Conservation (phyloP, 2,888 invertebrate species). For the Luffia ferchaultella region DNA sequence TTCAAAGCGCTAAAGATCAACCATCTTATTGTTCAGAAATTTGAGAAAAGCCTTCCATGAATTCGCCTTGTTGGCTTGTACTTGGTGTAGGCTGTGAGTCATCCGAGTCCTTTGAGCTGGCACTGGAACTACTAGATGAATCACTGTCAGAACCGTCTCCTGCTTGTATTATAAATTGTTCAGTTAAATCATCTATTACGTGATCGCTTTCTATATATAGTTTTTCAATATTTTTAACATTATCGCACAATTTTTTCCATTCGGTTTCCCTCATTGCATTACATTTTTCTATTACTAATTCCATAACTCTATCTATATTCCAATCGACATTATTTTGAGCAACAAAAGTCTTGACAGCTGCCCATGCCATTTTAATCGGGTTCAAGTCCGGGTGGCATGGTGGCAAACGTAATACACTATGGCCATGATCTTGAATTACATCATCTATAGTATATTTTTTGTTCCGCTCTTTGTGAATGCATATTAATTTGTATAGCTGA, state of each 20-base stretch:
- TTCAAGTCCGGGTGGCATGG: conserved; percentile 6
- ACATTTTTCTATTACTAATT: conserved; percentile 6
- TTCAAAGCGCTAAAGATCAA: too few relatives aligned
- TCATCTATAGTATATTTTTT: conserved; percentile 5
- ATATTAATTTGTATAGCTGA: conserved; percentile 1
- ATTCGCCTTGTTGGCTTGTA: too few relatives aligned
- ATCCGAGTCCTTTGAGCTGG: too few relatives aligned
- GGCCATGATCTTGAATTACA: conserved; percentile 7
- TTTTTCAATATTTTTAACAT: conserved; percentile 7
- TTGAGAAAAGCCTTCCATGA: too few relatives aligned
- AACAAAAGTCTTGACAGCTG: conserved; percentile 6
- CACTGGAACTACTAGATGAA: conserved; percentile 3
- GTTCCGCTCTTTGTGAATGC: conserved; percentile 1
- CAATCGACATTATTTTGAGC: conserved; percentile 9
- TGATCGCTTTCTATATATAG: conserved; percentile 8
- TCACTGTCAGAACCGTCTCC: conserved; percentile 7
- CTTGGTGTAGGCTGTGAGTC: too few relatives aligned
- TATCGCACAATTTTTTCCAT: conserved; percentile 2
- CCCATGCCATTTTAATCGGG: conserved; percentile 8
- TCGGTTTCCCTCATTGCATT: background rate
- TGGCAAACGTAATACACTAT: conserved; percentile 5
- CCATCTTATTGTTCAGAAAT: too few relatives aligned
- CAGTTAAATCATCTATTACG: conserved; percentile 9
- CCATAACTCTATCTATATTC: conserved; percentile 2
- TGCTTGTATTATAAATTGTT: conserved; percentile 8